Evolutionary conservation across 2,888 invertebrate genomes (phyloP).

Genomic region (Andrena flavipes): DNA sequence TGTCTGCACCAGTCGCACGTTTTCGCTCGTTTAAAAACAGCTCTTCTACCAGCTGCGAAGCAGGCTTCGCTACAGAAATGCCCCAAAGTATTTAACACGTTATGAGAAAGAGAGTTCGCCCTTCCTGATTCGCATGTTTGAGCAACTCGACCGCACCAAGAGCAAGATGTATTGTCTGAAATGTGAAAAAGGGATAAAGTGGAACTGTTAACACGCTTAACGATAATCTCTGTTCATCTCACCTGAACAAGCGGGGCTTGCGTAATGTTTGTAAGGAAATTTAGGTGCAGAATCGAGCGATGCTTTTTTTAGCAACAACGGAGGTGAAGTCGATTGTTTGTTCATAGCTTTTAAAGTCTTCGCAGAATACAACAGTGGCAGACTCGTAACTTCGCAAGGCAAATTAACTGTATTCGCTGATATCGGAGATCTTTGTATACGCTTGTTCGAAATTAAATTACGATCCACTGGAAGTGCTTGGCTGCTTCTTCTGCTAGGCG

Average conservation of each 20-base stretch:
- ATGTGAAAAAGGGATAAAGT: not conserved
- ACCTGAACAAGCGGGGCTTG: constrained; percentile 77
- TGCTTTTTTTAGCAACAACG: constrained; percentile 71
- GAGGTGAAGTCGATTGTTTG: constrained; percentile 66
- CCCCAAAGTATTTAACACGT: constrained; percentile 82
- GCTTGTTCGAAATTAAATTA: constrained; percentile 53
- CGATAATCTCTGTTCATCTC: not conserved
- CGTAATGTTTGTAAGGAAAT: constrained; percentile 73
- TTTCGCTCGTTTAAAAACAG: constrained; percentile 95
- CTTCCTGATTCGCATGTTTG: constrained; percentile 85
- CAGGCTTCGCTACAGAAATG: constrained; percentile 95
- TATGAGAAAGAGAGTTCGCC: constrained; percentile 81
- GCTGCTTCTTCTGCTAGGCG: constrained; percentile 66
- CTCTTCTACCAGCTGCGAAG: constrained; percentile 94
- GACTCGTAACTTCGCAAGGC: constrained; percentile 65
- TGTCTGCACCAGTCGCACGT: constrained; percentile 98
- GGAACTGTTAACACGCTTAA: not conserved
- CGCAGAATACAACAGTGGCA: constrained; percentile 57
- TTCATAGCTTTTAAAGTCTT: constrained; percentile 57
- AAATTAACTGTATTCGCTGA: constrained; percentile 40
- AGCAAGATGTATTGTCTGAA: constrained; percentile 72
- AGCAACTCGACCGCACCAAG: constrained; percentile 85
- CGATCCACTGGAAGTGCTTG: constrained; percentile 61
- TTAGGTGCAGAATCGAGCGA: constrained; percentile 71
- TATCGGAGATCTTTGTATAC: constrained; percentile 59